These are phyloP conservation scores for Nesidiocoris tenuis DNA, from an alignment of 2,888 invertebrate species.

Conservation along the genomic window DNA sequence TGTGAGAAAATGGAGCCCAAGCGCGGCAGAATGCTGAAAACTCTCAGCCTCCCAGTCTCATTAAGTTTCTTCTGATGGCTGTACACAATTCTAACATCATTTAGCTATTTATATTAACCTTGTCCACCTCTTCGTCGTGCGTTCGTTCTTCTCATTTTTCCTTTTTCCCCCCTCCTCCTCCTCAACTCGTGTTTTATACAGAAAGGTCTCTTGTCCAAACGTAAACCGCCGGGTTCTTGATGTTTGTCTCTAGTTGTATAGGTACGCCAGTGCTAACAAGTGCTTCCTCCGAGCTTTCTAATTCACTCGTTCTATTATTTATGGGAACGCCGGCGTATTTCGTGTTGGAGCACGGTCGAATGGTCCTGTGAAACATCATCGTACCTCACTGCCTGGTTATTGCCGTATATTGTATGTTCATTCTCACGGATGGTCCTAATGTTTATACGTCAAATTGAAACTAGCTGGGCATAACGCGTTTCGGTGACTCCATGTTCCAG, in stretches of 20 bases:
- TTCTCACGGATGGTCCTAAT: no score
- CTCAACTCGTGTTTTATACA: background rate
- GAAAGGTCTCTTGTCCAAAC: background rate
- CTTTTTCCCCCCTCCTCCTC: background rate
- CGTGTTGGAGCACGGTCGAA: no score
- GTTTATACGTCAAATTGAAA: no score
- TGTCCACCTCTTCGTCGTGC: slow-evolving; percentile 10
- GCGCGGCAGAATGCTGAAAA: slow-evolving; percentile 25
- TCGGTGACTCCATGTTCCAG: no score
- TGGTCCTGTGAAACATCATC: no score
- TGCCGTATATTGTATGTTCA: no score
- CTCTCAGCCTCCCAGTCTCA: slow-evolving; percentile 31
- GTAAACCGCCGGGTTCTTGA: background rate
- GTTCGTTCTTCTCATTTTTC: slow-evolving; percentile 11
- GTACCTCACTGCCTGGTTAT: no score
- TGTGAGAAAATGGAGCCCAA: slow-evolving; percentile 29
- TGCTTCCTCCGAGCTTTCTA: background rate
- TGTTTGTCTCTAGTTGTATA: background rate
- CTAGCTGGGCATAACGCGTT: no score
- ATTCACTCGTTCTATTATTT: background rate
- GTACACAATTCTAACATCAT: slow-evolving; percentile 35
- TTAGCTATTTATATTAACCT: slow-evolving; percentile 35
- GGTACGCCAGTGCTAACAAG: background rate
- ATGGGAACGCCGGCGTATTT: no score
- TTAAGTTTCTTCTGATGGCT: slow-evolving; percentile 34